Evolutionary conservation across 2,888 invertebrate species (phyloP), one percentile per base, ranked within the genome.

Genomic region (Cyclophora punctaria): DNA sequence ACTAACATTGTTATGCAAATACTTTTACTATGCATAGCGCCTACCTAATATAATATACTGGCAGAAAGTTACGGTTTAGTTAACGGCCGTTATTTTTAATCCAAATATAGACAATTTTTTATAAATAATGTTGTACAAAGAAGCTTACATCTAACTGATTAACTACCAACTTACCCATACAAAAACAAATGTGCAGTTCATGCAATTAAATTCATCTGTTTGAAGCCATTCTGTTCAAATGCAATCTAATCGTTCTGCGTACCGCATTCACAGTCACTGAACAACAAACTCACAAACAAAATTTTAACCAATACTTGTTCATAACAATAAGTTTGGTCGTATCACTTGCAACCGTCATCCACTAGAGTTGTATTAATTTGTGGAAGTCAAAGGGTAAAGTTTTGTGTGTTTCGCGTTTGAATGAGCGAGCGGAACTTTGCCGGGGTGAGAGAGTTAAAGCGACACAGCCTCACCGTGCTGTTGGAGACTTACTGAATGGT

Each of bases 211-310:
- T 45, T 51, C 49, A 49, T 51, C 45, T 47, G 40, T 44, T n/a
- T 45, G 42, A 5, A 52, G 50, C 34, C 55, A 56, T 55, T 44
- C 41, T 48, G 42, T 47, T 51, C 49, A 46, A 46, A 60, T 54
- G 52, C 62, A 47, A 62, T 63, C 56, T 62, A 61, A 63, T 56
- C 55, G 52, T 58, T 62, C 52, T 60, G 51, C 50, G 55, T 56
- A 65, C 69, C 73, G 73, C 67, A 71, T 73, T 64, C 75, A 76
- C 76, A 69, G 57, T 63, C 82, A 80, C 80, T 75, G 62, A 76
- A 76, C 72, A 72, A 71, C 65, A 71, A 79, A 72, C 66, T 62
- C 82, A 78, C 76, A 73, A 59, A 64, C 65, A 69, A 69, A 58
- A 62, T 62, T 67, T 72, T 73, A 64, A 76, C 63, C 65, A 67